Conservation (phyloP, 2,888 invertebrate genomes). For the Tenthredo livida region DNA sequence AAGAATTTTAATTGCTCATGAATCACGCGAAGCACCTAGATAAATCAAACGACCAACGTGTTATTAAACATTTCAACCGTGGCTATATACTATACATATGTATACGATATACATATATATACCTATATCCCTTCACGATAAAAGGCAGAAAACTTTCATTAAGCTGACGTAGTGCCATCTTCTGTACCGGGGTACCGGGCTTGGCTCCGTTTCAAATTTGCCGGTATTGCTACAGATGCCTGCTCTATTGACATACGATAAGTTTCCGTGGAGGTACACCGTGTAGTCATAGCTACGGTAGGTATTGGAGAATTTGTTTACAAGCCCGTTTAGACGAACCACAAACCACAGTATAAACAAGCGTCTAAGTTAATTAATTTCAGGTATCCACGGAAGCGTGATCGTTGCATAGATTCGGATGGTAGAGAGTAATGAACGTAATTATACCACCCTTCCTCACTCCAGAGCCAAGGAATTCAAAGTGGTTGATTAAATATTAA, state of each 20-base stretch:
- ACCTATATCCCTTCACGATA: not conserved
- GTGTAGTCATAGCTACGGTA: conserved; percentile 14
- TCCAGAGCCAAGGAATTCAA: not conserved
- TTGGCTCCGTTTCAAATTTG: not conserved
- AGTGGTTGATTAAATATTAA: conserved; percentile 36
- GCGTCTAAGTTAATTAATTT: conserved; percentile 32
- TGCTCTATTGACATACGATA: conserved; percentile 28
- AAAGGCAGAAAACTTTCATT: conserved; percentile 12
- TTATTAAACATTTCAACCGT: conserved; percentile 52
- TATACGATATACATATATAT: not conserved
- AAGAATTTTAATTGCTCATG: conserved; percentile 55
- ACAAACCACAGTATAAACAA: not conserved
- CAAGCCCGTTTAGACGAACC: not conserved
- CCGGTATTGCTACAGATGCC: conserved; percentile 31
- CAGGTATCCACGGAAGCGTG: conserved; percentile 25
- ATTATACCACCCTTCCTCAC: not conserved
- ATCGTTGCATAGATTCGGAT: not conserved
- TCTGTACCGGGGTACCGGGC: not conserved
- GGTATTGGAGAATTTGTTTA: not conserved
- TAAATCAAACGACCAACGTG: conserved; percentile 53
- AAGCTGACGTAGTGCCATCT: not conserved
- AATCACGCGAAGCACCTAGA: conserved; percentile 51
- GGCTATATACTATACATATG: not conserved
- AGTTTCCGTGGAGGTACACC: not conserved
- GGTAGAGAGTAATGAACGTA: conserved; percentile 10